phyloP scores from a whole-genome alignment of 2,888 invertebrate species.

The Caradrina kadenii region DNA sequence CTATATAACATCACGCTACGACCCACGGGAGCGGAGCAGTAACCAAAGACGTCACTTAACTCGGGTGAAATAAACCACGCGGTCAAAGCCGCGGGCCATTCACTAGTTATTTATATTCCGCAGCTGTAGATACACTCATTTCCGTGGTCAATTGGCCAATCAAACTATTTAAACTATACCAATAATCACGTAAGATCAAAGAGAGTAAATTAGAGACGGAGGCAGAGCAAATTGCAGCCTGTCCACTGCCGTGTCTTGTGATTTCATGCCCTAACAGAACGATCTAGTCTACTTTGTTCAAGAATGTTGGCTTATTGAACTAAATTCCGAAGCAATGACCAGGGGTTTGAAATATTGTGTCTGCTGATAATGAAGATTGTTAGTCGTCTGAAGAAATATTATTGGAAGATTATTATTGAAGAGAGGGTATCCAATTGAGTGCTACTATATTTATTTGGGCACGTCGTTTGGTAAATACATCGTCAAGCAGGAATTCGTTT shows the following conservation, averaged over 20 bases:
- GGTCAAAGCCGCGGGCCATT: too few relatives aligned
- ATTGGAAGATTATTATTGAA: not conserved
- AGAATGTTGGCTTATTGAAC: conserved; percentile 50
- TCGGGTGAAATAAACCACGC: too few relatives aligned
- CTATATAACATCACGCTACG: too few relatives aligned
- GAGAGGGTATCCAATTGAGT: not conserved
- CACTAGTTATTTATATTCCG: not conserved
- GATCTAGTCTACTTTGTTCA: conserved; percentile 51
- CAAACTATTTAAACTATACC: conserved; percentile 13
- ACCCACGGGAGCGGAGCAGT: too few relatives aligned
- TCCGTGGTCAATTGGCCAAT: not conserved
- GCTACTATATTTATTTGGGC: too few relatives aligned
- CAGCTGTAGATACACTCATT: not conserved
- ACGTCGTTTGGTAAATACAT: too few relatives aligned
- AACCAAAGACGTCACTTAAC: too few relatives aligned
- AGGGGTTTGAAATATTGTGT: conserved; percentile 20
- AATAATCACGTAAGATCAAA: conserved; percentile 42
- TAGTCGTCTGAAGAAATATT: not conserved
- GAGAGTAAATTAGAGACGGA: conserved; percentile 50
- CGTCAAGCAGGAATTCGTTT: too few relatives aligned
- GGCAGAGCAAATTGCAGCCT: conserved; percentile 46
- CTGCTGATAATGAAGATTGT: conserved; percentile 10
- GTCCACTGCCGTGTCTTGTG: conserved; percentile 47
- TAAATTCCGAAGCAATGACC: conserved; percentile 46
- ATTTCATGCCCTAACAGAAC: conserved; percentile 62